Base-by-base conservation (phyloP, 2,113 vertebrate genomes). In the Orycteropus afer region DNA sequence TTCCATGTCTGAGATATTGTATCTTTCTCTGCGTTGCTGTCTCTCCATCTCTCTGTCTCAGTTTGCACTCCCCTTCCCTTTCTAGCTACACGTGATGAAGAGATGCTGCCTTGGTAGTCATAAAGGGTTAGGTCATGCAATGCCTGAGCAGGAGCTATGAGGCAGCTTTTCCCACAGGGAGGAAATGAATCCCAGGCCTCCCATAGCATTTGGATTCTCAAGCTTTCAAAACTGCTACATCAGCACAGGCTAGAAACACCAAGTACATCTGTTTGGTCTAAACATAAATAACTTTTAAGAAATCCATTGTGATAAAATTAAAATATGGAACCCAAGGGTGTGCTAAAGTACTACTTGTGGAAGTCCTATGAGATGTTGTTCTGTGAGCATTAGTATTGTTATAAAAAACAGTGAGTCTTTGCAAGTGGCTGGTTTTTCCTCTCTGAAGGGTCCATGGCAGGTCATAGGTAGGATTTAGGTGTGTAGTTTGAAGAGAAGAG, bases 251-350 rank as follows among this genome's bases (percentile, higher is more conserved):
- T 55, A 90, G 78, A 86, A 96, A 95, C 82, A 94, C 61, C 88
- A 37, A 59, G 17, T 91, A 59, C 95, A 37, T 85, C 42, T 93
- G 69, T 86, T 91, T 89, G 51, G 10, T 94, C 82, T 88, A 90
- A 94, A 81, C 49, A 93, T 91, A 96, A 96, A 90, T 85, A 94
- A 93, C 32, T 78, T 90, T 67, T 88, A 79, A 76, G 79, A 94
- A 96, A 93, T 96, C 34, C 90, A 73, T 49, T 86, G 82, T 73
- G 81, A 92, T 96, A 96, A 96, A 95, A 96, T 94, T 95, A 94
- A 96, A 96, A 96, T 94, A 97, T 79, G 76, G 63, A 93, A 85
- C 93, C 81, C 95, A 86, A 27, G 78, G 32, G 93, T 37, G 7
- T 94, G 74, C 85, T 83, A 65, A 97, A 94, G 90, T 53, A 63